Evolutionary conservation across 2,888 invertebrate species (phyloP).

Genomic region (Dione vanillae): DNA sequence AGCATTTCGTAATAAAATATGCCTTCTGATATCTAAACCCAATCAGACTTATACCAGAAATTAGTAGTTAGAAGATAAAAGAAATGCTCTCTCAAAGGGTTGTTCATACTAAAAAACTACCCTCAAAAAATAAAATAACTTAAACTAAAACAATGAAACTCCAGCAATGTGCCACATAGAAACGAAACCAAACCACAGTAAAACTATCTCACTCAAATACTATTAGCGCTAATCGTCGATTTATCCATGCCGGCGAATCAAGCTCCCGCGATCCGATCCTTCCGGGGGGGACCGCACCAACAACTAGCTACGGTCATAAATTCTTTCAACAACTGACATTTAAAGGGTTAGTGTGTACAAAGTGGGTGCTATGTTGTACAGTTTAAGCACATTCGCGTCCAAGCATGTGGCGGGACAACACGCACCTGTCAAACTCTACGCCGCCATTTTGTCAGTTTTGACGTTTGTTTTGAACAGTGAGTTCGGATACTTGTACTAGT

Average conservation of each 20-base stretch:
- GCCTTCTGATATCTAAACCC: too few relatives aligned
- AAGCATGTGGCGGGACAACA: slow-evolving; percentile 71
- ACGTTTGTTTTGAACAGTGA: slow-evolving; percentile 49
- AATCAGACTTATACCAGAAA: too few relatives aligned
- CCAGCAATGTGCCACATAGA: slow-evolving; percentile 2
- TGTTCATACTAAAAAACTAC: neutral
- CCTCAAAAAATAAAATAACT: neutral
- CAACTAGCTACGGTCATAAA: slow-evolving; percentile 67
- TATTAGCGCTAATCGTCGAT: slow-evolving; percentile 43
- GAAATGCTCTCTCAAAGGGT: too few relatives aligned
- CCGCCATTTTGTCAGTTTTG: slow-evolving; percentile 61
- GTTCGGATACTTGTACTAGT: slow-evolving; percentile 48
- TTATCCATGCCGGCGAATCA: slow-evolving; percentile 56
- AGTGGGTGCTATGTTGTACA: slow-evolving; percentile 56
- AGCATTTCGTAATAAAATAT: too few relatives aligned
- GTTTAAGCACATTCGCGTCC: slow-evolving; percentile 60
- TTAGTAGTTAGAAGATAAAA: too few relatives aligned
- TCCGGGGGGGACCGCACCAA: slow-evolving; percentile 68
- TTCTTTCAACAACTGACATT: slow-evolving; percentile 81
- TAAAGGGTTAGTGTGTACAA: slow-evolving; percentile 70
- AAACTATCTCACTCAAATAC: slow-evolving; percentile 34
- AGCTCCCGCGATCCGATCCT: slow-evolving; percentile 54
- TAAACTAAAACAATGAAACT: neutral
- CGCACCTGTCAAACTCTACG: slow-evolving; percentile 58
- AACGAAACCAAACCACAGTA: slow-evolving; percentile 22